Conservation (phyloP, 2,888 invertebrate genomes). For the Nycteola revayana region DNA sequence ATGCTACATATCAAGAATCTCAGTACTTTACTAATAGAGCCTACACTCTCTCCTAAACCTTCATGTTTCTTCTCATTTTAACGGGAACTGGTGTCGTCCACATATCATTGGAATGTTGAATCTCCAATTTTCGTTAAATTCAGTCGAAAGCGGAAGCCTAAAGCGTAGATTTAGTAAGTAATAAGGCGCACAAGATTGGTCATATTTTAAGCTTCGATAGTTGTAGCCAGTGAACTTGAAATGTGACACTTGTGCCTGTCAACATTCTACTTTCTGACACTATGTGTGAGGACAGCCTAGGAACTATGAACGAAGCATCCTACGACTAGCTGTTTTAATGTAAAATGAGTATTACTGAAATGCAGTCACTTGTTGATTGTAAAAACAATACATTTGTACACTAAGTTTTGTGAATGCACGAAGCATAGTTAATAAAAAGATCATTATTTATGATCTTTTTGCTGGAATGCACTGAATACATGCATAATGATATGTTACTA, state of each 20-base stretch:
- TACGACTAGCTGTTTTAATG: slow-evolving; percentile 17
- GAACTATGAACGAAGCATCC: slow-evolving; percentile 33
- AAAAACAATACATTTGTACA: no score
- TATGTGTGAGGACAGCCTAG: slow-evolving; percentile 28
- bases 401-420: no score
- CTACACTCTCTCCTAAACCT: slow-evolving; percentile 21
- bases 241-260: slow-evolving; percentile 51
- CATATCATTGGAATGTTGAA: slow-evolving; percentile 39
- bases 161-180: slow-evolving; percentile 44
- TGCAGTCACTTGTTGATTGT: no score
- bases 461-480: no score
- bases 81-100: slow-evolving; percentile 30
- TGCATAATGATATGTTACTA: no score
- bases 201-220: slow-evolving; percentile 47
- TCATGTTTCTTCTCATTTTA: slow-evolving; percentile 22
- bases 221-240: slow-evolving; percentile 41
- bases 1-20: slow-evolving; percentile 76
- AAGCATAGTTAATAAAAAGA: no score
- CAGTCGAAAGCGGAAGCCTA: slow-evolving; percentile 47
- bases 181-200: slow-evolving; percentile 44
- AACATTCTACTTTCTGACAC: slow-evolving; percentile 42
- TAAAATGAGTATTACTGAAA: no score
- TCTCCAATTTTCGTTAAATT: slow-evolving; percentile 24
- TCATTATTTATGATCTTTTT: no score
- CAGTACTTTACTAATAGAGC: slow-evolving; percentile 49